Evolutionary conservation across 1,140 invertebrate genomes (phyloP).

Genomic region (Limonius californicus): DNA sequence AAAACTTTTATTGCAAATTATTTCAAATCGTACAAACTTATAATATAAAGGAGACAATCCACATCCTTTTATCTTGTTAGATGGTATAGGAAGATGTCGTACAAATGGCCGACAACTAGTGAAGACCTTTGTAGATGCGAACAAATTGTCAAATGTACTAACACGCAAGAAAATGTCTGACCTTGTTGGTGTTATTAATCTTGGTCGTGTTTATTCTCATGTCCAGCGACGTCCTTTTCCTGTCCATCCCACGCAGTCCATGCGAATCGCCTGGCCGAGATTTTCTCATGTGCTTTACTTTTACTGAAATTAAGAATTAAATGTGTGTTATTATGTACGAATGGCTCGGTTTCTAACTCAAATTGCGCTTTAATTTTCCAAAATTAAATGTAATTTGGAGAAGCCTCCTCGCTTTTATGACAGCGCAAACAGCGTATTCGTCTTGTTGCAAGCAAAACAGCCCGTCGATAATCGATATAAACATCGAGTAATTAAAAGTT

Average conservation of each 20-base stretch:
- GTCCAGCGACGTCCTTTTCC: slow-evolving; percentile 19
- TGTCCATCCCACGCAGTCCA: slow-evolving; percentile 34
- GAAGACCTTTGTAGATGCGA: background rate
- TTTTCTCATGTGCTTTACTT: slow-evolving; percentile 37
- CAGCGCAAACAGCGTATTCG: background rate
- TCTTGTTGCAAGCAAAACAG: no score
- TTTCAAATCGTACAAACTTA: no score
- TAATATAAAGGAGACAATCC: no score
- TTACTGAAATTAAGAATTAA: slow-evolving; percentile 1
- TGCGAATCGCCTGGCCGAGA: slow-evolving; percentile 36
- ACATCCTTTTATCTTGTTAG: no score
- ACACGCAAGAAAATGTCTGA: background rate
- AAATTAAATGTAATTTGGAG: background rate
- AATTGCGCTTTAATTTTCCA: background rate
- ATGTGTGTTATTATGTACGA: background rate
- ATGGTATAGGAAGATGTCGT: no score
- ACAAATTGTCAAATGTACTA: background rate
- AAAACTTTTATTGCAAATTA: no score
- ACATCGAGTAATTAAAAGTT: no score
- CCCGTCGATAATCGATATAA: no score
- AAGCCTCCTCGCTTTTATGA: no score
- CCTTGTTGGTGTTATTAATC: slow-evolving; percentile 12
- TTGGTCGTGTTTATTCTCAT: slow-evolving; percentile 9
- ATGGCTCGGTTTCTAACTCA: no score
- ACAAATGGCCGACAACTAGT: background rate